Evolutionary conservation across 2,113 vertebrate species (phyloP), one percentile per base, ranked within the genome.

Genomic region (Lagopus muta): DNA sequence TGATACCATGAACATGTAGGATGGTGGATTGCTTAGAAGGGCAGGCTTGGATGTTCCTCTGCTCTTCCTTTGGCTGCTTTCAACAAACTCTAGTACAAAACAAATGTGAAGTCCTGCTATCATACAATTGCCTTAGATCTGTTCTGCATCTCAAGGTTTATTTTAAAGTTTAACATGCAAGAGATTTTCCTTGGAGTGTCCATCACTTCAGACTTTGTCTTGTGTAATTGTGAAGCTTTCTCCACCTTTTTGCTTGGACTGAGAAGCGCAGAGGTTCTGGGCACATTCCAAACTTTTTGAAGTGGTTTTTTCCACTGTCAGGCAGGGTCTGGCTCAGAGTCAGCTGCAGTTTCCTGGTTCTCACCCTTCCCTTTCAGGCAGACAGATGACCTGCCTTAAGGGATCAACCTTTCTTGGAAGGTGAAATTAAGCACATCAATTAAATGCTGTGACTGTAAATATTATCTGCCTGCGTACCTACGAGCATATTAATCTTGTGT

Each of bases 241-340:
- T 71, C 55, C 87, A 42, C 80, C 52, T 54, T 43, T 87, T 82
- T 10, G 2, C 72, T 86, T 91, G 82, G 66, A 72, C 64, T 0
- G 0, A 74, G 74, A 95, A 81, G 66, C 2, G 0, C 40, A 81
- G 82, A 87, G 38, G 64, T 52, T 96, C 88, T 97, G 94, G 73
- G 93, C 67, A 69, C 38, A 7, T 79, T 95, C 92, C 95, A 95
- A 90, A 81, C 76, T 74, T 93, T 92, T 93, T 88, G 77, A 94
- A 93, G 64, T 9, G 15, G 55, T 79, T 96, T 97, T 95, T 94
- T 91, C 94, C 94, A 94, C 69, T 94, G 92, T 93, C 92, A 93
- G 81, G 78, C n/a, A 0, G 82, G 38, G 20, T 95, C 93, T 97
- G 94, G 94, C 85, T 5, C 55, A 0, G 19, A 89, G 89, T 95